Conservation (phyloP, 2,888 invertebrate genomes). For the Ommatoiulus sabulosus region DNA sequence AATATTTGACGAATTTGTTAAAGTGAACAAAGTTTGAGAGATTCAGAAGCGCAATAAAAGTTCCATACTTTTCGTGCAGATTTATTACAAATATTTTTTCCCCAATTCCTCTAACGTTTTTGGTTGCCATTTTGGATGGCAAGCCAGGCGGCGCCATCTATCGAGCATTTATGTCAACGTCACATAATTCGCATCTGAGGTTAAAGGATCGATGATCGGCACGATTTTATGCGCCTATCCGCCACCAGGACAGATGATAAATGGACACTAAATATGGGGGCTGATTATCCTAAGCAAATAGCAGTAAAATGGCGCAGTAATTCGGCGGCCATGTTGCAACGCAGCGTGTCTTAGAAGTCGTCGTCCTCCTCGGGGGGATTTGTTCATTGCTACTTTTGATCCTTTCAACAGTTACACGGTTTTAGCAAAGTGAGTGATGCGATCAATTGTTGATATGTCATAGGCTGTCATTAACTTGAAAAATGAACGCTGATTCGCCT, state of each 20-base stretch:
- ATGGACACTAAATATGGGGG: constrained; percentile 8
- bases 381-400: constrained; percentile 25
- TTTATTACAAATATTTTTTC: no score
- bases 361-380: constrained; percentile 36
- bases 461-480: constrained; percentile 53
- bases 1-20: no score
- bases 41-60: no score
- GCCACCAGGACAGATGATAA: constrained; percentile 4
- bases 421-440: constrained; percentile 46
- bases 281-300: constrained; percentile 41
- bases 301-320: neutral
- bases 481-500: constrained; percentile 51
- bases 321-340: neutral
- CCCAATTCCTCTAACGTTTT: no score
- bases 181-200: neutral
- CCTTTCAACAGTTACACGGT: constrained; percentile 48
- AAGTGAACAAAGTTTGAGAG: no score
- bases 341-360: constrained; percentile 3
- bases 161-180: neutral
- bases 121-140: neutral
- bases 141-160: neutral
- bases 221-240: neutral
- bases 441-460: constrained; percentile 51
- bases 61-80: no score
- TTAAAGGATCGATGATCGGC: neutral